Percentiles rank a stretch among this genome's conserved stretches.
phyloP scores from a whole-genome alignment of 2,113 vertebrate genomes.

The Carettochelys insculpta region DNA sequence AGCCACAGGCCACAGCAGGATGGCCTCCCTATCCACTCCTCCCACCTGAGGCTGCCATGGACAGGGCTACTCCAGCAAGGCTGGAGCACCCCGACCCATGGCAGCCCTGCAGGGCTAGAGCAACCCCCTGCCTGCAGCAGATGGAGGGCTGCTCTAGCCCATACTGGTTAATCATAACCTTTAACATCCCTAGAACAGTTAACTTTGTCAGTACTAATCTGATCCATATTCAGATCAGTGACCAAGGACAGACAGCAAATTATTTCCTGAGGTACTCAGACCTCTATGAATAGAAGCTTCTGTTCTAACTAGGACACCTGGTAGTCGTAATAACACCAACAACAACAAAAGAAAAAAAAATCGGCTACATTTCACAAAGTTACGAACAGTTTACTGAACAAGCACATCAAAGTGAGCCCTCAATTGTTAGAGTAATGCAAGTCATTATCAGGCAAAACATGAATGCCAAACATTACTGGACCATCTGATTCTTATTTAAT shows the following conservation, averaged over 20 bases:
- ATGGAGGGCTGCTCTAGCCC: too few relatives aligned
- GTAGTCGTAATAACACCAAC: fast-evolving
- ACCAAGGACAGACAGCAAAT: neutral
- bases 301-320: neutral
- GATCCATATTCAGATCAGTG: fast-evolving
- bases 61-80: too few relatives aligned
- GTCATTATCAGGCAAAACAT: neutral
- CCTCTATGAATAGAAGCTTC: neutral
- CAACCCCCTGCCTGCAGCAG: too few relatives aligned
- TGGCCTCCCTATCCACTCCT: too few relatives aligned
- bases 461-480: fast-evolving
- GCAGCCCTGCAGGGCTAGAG: too few relatives aligned
- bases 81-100: too few relatives aligned
- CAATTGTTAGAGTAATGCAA: neutral
- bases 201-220: neutral
- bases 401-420: neutral
- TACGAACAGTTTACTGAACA: fast-evolving
- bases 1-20: too few relatives aligned
- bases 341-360: too few relatives aligned
- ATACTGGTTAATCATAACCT: too few relatives aligned
- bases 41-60: too few relatives aligned
- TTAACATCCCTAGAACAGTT: too few relatives aligned
- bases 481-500: neutral
- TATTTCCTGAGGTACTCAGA: neutral
- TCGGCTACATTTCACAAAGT: neutral